Conservation (phyloP, 2,888 invertebrate species). For the Cryptocephalus moraei region DNA sequence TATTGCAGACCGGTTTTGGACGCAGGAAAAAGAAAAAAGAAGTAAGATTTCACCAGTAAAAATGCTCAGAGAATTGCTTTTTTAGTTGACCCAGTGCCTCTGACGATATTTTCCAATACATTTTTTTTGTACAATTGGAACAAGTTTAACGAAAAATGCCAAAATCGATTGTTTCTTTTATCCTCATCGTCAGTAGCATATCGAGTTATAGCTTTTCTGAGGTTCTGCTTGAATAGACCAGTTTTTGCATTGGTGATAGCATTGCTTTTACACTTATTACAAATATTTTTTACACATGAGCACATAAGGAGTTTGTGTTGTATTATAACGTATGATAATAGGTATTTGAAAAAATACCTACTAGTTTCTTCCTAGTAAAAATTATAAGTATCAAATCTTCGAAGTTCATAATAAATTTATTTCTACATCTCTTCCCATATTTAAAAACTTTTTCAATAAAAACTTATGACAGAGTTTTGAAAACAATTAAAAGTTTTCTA, state of each 20-base stretch:
- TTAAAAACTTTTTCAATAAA: too few relatives aligned
- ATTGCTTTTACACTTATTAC: constrained; percentile 13
- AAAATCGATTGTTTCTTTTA: constrained; percentile 9
- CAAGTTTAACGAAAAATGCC: neutral
- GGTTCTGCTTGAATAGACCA: constrained; percentile 21
- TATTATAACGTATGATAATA: too few relatives aligned
- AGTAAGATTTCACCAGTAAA: constrained; percentile 68
- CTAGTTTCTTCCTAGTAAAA: too few relatives aligned
- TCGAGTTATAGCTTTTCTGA: constrained; percentile 13
- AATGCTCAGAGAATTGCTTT: constrained; percentile 35
- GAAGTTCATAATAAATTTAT: too few relatives aligned
- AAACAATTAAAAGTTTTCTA: too few relatives aligned
- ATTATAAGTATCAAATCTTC: too few relatives aligned
- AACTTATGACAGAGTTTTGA: too few relatives aligned
- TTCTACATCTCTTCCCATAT: too few relatives aligned
- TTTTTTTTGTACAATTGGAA: constrained; percentile 3
- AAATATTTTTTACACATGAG: neutral
- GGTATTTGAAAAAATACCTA: too few relatives aligned
- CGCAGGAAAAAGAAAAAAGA: constrained; percentile 97
- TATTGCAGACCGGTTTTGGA: constrained; percentile 84
- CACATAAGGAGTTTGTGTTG: neutral
- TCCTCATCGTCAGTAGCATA: constrained; percentile 32
- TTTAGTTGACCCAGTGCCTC: constrained; percentile 32
- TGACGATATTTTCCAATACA: constrained; percentile 30
- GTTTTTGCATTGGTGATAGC: constrained; percentile 13